A percentile compares a stretch with the other conserved stretches of the same genome.
phyloP scores from a whole-genome alignment of 2,888 invertebrate species.

The Ditula angustiorana region DNA sequence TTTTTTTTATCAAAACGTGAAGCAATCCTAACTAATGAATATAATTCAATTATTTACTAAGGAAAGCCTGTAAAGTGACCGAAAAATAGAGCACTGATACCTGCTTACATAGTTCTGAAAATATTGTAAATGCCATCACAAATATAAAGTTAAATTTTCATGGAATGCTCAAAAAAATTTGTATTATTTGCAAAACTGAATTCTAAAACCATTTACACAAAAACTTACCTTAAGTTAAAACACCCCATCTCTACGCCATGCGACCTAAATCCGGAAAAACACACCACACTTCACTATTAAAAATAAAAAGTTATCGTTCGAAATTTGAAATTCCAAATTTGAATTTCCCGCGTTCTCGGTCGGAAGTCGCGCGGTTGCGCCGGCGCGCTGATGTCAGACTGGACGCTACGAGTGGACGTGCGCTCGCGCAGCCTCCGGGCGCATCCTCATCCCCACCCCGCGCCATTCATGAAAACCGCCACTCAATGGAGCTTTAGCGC shows the following conservation, averaged over 20 bases:
- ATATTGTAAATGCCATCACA: not conserved
- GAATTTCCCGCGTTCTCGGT: conserved; percentile 67
- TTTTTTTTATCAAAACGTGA: too few relatives aligned
- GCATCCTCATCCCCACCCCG: conserved; percentile 66
- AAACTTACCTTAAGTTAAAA: conserved; percentile 71
- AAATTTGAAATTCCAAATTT: conserved; percentile 54
- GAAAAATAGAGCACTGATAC: not conserved
- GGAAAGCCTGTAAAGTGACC: not conserved
- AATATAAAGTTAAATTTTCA: too few relatives aligned
- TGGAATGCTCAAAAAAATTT: too few relatives aligned
- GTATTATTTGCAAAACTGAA: not conserved
- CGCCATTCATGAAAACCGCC: conserved; percentile 74
- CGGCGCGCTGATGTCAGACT: conserved; percentile 56
- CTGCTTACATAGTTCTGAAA: not conserved
- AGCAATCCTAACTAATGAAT: too few relatives aligned
- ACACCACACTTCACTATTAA: conserved; percentile 33
- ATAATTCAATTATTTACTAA: too few relatives aligned
- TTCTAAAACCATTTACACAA: not conserved
- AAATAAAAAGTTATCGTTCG: conserved; percentile 45
- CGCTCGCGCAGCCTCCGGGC: conserved; percentile 59
- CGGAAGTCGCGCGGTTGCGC: conserved; percentile 57
- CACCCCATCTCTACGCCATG: conserved; percentile 77
- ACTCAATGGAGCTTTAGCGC: conserved; percentile 61
- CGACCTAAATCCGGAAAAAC: conserved; percentile 44
- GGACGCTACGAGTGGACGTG: conserved; percentile 48